phyloP scores from a whole-genome alignment of 2,113 vertebrate species.

The Heterochromis multidens region DNA sequence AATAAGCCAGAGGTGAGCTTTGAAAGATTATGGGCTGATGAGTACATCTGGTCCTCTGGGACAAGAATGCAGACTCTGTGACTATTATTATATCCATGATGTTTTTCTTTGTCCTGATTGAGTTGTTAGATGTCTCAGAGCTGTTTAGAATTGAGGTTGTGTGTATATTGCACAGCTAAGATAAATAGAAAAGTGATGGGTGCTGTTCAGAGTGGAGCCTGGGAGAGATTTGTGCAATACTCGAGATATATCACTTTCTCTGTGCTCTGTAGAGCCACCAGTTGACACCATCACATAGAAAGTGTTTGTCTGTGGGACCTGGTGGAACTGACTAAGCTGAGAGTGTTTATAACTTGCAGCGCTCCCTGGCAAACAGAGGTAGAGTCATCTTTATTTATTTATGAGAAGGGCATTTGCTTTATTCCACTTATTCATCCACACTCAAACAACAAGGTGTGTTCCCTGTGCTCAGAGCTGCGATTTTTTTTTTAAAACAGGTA shows the following conservation, averaged over 20 bases:
- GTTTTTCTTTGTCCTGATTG: neutral
- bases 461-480: neutral
- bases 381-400: slow-evolving; percentile 5
- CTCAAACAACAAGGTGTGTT: neutral
- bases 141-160: neutral
- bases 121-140: neutral
- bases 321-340: neutral
- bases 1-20: slow-evolving; percentile 19
- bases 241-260: neutral
- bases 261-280: neutral
- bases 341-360: neutral
- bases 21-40: neutral
- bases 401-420: neutral
- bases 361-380: neutral
- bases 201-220: neutral
- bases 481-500: neutral
- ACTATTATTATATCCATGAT: neutral
- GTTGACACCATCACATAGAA: neutral
- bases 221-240: neutral
- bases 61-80: neutral
- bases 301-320: neutral
- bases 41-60: neutral
- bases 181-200: neutral
- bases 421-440: neutral
- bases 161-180: neutral